phyloP scores from a whole-genome alignment of 2,888 invertebrate genomes.

The Hypomecis atomaria region DNA sequence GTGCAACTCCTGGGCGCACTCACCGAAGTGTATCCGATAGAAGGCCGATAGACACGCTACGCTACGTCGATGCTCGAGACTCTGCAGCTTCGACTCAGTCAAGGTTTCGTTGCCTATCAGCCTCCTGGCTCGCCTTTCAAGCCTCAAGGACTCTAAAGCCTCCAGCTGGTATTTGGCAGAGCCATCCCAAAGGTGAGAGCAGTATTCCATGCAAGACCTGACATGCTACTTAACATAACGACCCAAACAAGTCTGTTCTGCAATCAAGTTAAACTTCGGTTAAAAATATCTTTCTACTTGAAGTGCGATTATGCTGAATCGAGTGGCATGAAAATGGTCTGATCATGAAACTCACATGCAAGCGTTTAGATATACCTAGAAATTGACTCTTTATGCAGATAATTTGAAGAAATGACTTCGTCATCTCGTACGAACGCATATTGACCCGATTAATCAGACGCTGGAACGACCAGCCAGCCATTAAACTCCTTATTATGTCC shows the following conservation, averaged over 20 bases:
- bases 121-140: too few species aligned
- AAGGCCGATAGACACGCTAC: too few species aligned
- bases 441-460: constrained; percentile 6
- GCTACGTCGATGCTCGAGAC: too few species aligned
- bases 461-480: neutral
- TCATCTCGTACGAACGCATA: neutral
- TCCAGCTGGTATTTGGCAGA: too few species aligned
- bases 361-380: neutral
- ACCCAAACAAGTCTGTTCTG: neutral
- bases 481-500: neutral
- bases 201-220: neutral
- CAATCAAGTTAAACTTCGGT: constrained; percentile 1
- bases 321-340: constrained; percentile 1
- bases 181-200: too few species aligned
- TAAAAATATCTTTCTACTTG: constrained; percentile 2
- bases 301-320: constrained; percentile 2
- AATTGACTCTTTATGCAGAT: neutral
- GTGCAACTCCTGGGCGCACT: too few species aligned
- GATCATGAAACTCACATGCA: neutral
- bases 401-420: neutral
- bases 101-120: too few species aligned
- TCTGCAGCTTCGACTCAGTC: too few species aligned
- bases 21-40: too few species aligned
- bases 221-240: neutral
- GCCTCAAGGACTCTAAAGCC: too few species aligned